Evolutionary conservation across 2,113 vertebrate species (phyloP).

Genomic region (Gasterosteus aculeatus): DNA sequence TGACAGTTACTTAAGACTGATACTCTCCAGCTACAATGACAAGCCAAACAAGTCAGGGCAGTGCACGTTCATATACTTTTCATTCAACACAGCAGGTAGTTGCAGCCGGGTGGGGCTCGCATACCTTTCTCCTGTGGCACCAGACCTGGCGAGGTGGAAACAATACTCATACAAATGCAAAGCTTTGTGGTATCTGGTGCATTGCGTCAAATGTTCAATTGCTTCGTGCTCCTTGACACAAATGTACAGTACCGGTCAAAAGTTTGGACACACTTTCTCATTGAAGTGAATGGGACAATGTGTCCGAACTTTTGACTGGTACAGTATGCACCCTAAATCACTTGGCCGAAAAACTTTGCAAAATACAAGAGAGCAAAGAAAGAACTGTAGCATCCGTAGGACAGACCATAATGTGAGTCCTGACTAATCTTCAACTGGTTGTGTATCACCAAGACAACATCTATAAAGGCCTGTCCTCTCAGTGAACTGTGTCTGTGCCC

Average conservation of each 20-base stretch:
- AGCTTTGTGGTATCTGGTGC: conserved; percentile 9
- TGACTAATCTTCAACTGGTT: conserved; percentile 46
- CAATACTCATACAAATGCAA: conserved; percentile 4
- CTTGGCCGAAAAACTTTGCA: conserved; percentile 29
- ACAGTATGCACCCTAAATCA: conserved; percentile 26
- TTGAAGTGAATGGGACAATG: too few species aligned
- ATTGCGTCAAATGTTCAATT: conserved; percentile 2
- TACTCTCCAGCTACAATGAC: conserved; percentile 63
- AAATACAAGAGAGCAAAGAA: conserved; percentile 32
- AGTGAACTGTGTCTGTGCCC: conserved; percentile 77
- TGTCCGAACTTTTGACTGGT: too few species aligned
- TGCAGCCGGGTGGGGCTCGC: conserved; percentile 65
- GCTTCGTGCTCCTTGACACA: conserved; percentile 23
- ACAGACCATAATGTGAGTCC: conserved; percentile 59
- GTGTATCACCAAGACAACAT: conserved; percentile 75
- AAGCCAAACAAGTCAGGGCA: conserved; percentile 84
- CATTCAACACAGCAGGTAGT: conserved; percentile 80
- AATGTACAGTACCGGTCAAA: not conserved
- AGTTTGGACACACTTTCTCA: too few species aligned
- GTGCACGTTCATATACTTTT: conserved; percentile 71
- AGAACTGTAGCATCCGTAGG: not conserved
- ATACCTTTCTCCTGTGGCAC: conserved; percentile 56
- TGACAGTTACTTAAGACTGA: conserved; percentile 56
- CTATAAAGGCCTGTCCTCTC: conserved; percentile 80
- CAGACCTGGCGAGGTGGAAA: conserved; percentile 37